Evolutionary conservation across 2,113 vertebrate genomes (phyloP), one percentile per base, ranked within the genome.

Genomic region (Poecilia latipinna): DNA sequence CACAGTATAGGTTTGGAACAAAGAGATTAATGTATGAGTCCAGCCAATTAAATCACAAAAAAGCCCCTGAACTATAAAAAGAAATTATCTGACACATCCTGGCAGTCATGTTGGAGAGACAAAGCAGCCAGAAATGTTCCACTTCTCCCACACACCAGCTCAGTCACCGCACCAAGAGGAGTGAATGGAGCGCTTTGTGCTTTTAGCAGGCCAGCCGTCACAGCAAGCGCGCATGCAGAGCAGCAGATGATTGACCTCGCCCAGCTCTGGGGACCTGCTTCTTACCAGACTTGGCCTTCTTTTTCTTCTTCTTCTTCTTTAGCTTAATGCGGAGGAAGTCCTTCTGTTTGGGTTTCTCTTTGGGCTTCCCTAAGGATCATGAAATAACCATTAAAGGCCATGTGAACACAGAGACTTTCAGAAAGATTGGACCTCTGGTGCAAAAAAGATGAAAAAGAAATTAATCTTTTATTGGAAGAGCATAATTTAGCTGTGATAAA

Each of bases 261-360:
- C 82, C 4, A n/a, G 51, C 42, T 75, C 8, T 61, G 73, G 64
- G 12, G 63, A 62, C 22, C 65, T 42, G n/a, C 42, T 76, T 79
- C 92, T 97, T 96, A 99, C 97, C 97, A 82, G 94, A 93, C 88
- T 96, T 96, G 57, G 87, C 86, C 90, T 94, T 96, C 95, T 95
- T 98, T 90, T 96, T 98, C 82, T 96, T 97, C 90, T 96, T 98
- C 92, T 96, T 97, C 83, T 97, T 98, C 94, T 97, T 98, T 68
- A 97, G 93, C 84, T 97, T 98, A 44, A 97, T 94, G 82, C 94
- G 96, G 69, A 96, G 95, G 88, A 92, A 96, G 82, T 97, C 95
- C 93, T 95, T 96, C 78, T 93, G 94, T 91, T 96, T 97, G 2
- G 87, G 90, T 90, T 95, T 98, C 75, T 97, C 96, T 93, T 95